Base-by-base conservation (phyloP, 2,888 invertebrate species). In the Plutella xylostella region DNA sequence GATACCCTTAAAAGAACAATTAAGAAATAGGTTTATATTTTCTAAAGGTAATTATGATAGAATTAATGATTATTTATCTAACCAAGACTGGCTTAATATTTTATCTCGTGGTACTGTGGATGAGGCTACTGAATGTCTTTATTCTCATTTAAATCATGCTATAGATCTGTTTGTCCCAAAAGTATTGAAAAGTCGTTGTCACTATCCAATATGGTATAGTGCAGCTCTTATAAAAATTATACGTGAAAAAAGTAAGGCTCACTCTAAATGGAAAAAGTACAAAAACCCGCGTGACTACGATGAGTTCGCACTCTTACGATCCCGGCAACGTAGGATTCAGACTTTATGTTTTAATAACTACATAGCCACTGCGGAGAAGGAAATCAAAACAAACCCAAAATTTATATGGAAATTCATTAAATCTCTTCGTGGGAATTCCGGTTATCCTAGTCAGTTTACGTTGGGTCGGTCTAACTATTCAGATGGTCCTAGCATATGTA, bases 301-400 rank as follows among this genome's bases (percentile, higher is more conserved):
- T n/a, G 42, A 42, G 17, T 42, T 42, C 12, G 28, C 42, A n/a
- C 19, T 42, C 3, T 31, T 42, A 3, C 21, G 42, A 11, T 30
- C 30, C 6, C 21, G 42, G 4, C 42, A 42, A 20, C 28, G 30
- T 5, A 17, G 42, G 12, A n/a, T 19, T 4, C 42, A 42, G 20
- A 30, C 12, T 12, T 18, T 6, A 19, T 33, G 41, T n/a, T 18
- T 28, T 28, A 11, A 41, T 28, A 4, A 28, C 3, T 15, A n/a
- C n/a, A n/a, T n/a, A n/a, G n/a, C n/a, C n/a, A n/a, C n/a, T n/a
- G n/a, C n/a, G n/a, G n/a, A n/a, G n/a, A n/a, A n/a, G n/a, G n/a
- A n/a, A n/a, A n/a, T n/a, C n/a, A n/a, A n/a, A n/a, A n/a, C n/a
- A n/a, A n/a, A n/a, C n/a, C n/a, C n/a, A n/a, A n/a, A n/a, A n/a